These are phyloP conservation scores for Serranus cabrilla DNA, from an alignment of 2,797 vertebrate species.

Conservation along the genomic window DNA sequence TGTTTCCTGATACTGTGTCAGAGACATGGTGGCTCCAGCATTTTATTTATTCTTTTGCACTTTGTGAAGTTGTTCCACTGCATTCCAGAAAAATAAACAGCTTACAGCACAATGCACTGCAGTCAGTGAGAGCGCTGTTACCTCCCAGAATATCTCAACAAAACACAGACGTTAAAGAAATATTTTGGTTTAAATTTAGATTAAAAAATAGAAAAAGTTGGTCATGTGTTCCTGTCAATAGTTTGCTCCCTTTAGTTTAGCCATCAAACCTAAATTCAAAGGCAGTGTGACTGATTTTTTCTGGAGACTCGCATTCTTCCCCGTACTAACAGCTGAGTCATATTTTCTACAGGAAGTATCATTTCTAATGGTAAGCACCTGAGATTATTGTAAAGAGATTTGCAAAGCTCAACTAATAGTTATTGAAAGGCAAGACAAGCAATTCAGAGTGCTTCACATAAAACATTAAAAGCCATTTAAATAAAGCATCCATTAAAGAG, in stretches of 20 bases:
- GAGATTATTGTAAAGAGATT: not conserved
- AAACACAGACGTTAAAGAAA: too few species aligned
- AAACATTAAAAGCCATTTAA: too few species aligned
- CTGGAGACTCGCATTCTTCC: not conserved
- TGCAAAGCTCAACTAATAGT: not conserved
- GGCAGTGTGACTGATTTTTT: not conserved
- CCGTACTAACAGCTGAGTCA: not conserved
- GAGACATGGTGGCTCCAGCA: not conserved
- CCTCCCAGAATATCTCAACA: not conserved
- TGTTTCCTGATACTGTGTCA: not conserved
- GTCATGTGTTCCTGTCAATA: not conserved
- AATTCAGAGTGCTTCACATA: too few species aligned
- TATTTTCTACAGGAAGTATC: not conserved
- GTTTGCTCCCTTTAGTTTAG: not conserved
- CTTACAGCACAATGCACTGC: not conserved
- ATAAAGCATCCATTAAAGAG: too few species aligned
- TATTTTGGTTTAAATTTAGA: too few species aligned
- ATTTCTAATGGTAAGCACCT: not conserved
- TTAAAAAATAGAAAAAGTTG: too few species aligned
- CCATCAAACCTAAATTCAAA: slow-evolving; percentile 4
- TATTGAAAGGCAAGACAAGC: not conserved
- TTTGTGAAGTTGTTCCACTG: not conserved
- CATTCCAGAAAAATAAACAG: not conserved
- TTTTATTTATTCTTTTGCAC: not conserved
- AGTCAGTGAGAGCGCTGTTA: too few species aligned